Base-by-base conservation (phyloP, 1,140 invertebrate genomes). In the Drosophila nebulosa region DNA sequence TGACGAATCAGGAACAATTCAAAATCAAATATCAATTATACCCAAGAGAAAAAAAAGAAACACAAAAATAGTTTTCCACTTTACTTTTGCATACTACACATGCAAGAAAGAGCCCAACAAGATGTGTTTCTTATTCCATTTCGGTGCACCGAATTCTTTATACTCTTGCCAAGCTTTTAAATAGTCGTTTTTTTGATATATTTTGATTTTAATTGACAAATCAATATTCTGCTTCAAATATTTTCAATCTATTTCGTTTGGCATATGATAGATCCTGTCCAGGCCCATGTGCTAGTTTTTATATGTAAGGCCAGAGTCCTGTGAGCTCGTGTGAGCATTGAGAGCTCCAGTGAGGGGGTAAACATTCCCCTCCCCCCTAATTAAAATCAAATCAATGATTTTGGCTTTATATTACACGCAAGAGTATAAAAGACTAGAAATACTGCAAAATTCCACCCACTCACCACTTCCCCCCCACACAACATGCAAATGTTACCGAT, bases 21-120 rank as follows among this genome's bases (percentile, higher is more conserved):
- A 24, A 24, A 24, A 24, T 24, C 24, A 56, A 14, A 51, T n/a
- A n/a, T n/a, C n/a, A n/a, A n/a, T n/a, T n/a, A n/a, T n/a, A 39
- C 27, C 64, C 32, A 27, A 67, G 18, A 42, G 61, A 62, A 62
- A 55, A 61, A 7, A 21, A 65, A 73, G 56, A 53, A 35, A 12
- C 1, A 12, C 3, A 16, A 10, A 1, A 12, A 21, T 39, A 30
- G 52, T 35, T 18, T 12, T 73, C 73, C 62, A 61, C 73, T 63
- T 74, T 61, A 67, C 30, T 74, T 74, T 74, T 74, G 71, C 71
- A 74, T 74, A 74, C 69, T 32, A 57, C 36, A 42, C 5, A 7
- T 5, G 6, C 3, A 7, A 16, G 5, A 57, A 30, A 35, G 18
- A 32, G 10, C 30, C 2, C 3, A 59, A 18, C 3, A 2, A 3